These are phyloP conservation scores for Hippocampus guttulatus DNA, from an alignment of 2,113 vertebrate genomes.

Conservation along the genomic window DNA sequence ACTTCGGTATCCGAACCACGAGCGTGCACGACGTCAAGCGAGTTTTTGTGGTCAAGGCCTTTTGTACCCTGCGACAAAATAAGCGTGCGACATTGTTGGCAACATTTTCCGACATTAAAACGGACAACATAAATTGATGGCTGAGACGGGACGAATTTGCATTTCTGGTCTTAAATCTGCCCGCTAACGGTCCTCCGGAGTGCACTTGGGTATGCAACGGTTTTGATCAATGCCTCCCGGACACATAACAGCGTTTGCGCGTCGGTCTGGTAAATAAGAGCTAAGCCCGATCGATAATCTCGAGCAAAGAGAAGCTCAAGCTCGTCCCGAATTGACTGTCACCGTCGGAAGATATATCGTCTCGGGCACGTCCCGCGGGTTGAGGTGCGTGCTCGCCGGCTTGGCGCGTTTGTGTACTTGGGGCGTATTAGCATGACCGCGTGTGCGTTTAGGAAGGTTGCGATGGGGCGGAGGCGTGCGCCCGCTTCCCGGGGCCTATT, in stretches of 20 bases:
- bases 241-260: neutral
- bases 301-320: constrained; percentile 45
- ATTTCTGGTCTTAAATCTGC: neutral
- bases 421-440: constrained; percentile 26
- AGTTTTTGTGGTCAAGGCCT: no score
- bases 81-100: neutral
- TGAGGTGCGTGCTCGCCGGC: neutral
- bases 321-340: constrained; percentile 46
- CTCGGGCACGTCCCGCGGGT: neutral
- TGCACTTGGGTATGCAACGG: neutral
- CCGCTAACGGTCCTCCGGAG: neutral
- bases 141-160: neutral
- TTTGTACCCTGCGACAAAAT: no score
- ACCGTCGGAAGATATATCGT: constrained; percentile 7
- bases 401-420: constrained; percentile 2
- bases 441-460: constrained; percentile 4
- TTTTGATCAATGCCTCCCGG: neutral
- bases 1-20: no score
- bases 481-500: constrained; percentile 22
- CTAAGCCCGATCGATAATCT: constrained; percentile 61
- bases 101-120: neutral
- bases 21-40: no score
- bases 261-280: constrained; percentile 12
- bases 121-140: neutral
- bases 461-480: neutral